These are phyloP conservation scores for Stenoptilia bipunctidactyla DNA, from an alignment of 2,888 invertebrate genomes.

Conservation along the genomic window DNA sequence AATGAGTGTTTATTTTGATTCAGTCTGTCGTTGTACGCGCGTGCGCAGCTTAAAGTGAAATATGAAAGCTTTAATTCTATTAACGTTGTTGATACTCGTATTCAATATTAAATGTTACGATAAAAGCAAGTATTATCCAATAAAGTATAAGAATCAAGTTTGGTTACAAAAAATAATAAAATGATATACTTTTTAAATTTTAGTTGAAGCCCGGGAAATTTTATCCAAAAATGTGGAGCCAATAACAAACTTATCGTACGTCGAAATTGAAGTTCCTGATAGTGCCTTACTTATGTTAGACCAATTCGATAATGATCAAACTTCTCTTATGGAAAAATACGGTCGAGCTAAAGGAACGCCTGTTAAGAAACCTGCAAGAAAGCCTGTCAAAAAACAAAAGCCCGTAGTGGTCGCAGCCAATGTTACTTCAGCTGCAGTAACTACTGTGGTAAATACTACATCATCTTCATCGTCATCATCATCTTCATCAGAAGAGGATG, in stretches of 20 bases:
- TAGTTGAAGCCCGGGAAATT: conserved; percentile 6
- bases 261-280: conserved; percentile 34
- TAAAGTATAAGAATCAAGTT: too few species aligned
- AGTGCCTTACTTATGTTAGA: conserved; percentile 33
- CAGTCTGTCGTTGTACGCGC: conserved; percentile 22
- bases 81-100: neutral
- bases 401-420: conserved; percentile 8
- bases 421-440: too few species aligned
- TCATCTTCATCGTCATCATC: conserved; percentile 18
- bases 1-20: conserved; percentile 43
- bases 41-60: too few species aligned
- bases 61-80: neutral
- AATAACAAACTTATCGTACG: neutral
- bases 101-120: neutral
- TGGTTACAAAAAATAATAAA: too few species aligned
- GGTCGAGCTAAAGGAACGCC: conserved; percentile 12
- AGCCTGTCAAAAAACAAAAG: conserved; percentile 19
- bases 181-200: too few species aligned
- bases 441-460: conserved; percentile 19
- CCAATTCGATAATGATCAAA: conserved; percentile 24
- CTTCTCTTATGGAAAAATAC: conserved; percentile 20
- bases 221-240: conserved; percentile 4
- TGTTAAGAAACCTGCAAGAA: neutral
- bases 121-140: neutral
- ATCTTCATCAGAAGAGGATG: conserved; percentile 12